Base-by-base conservation (phyloP, 2,113 vertebrate genomes). In the Pomatostomus ruficeps region DNA sequence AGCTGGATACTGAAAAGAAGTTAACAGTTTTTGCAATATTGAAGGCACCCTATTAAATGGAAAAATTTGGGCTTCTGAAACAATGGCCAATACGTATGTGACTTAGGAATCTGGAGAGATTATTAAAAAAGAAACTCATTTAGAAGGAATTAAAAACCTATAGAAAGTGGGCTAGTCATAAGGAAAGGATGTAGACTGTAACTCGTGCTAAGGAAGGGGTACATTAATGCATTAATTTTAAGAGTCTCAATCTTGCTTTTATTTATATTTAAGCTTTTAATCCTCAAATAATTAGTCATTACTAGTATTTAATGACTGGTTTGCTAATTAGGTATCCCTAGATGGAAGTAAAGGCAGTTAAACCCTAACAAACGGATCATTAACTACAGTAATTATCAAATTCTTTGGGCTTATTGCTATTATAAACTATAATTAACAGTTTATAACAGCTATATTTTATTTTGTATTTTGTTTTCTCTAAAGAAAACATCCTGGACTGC, bases 181-280 rank as follows among this genome's bases (percentile, higher is more conserved):
- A 94, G 76, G 87, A 90, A 65, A 59, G 77, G 94, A 94, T 45
- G 57, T 66, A 95, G 21, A 61, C 33, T 94, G 73, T 48, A 96
- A 78, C 52, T 96, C 84, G 88, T 46, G 42, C 77, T 84, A 94
- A 97, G 75, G 76, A 90, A 90, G 20, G 78, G 76, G 86, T 85
- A 75, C 93, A 95, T 93, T 92, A 96, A 89, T 1, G 2, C 54
- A 91, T 93, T 97, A 95, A 93, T 93, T 97, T 96, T 97, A 97
- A 97, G 96, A 90, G 82, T 71, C 93, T 97, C 94, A 91, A 79
- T 97, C 72, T 97, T 11, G 1, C 59, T 97, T 98, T 97, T 97
- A 97, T 97, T 98, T 98, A 93, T 97, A 97, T 94, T 96, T 97
- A 97, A 98, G 89, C 92, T 97, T 97, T 98, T 97, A 98, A 97